Percentiles rank a stretch among this genome's conserved stretches.
These are phyloP conservation scores for Malacosoma neustria DNA, from an alignment of 2,888 invertebrate species.

Conservation along the genomic window DNA sequence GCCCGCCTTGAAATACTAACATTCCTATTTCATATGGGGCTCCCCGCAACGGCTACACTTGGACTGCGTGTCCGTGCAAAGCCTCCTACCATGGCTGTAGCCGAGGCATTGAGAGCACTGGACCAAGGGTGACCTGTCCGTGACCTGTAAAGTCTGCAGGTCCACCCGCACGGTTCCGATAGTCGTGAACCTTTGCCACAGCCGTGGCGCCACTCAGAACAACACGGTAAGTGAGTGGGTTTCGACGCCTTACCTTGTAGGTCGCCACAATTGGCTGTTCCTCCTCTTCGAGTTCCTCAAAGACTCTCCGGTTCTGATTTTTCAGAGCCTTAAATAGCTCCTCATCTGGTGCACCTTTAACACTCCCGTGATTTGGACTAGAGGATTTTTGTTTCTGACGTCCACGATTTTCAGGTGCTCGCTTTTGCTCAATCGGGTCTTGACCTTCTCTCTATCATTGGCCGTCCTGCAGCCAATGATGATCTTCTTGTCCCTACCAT, in stretches of 20 bases:
- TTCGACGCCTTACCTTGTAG: conserved; percentile 6
- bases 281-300: not conserved
- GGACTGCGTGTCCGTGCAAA: conserved; percentile 6
- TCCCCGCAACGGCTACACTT: conserved; percentile 10
- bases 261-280: not conserved
- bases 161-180: not conserved
- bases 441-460: conserved; percentile 6
- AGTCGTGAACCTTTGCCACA: conserved; percentile 1
- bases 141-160: not conserved
- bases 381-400: conserved; percentile 10
- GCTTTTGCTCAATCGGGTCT: conserved; percentile 2
- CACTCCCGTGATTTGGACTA: conserved; percentile 7
- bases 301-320: conserved; percentile 2
- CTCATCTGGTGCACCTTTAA: conserved; percentile 8
- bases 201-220: conserved; percentile 6
- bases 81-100: not conserved
- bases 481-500: conserved; percentile 1
- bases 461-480: conserved; percentile 6
- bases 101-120: not conserved
- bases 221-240: conserved; percentile 6
- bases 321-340: conserved; percentile 7
- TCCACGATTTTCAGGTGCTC: conserved; percentile 7
- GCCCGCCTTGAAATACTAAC: not conserved
- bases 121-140: not conserved
- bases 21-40: not conserved